Base-by-base conservation (phyloP, 2,797 vertebrate species). In the Scolopax bukidnonensis region DNA sequence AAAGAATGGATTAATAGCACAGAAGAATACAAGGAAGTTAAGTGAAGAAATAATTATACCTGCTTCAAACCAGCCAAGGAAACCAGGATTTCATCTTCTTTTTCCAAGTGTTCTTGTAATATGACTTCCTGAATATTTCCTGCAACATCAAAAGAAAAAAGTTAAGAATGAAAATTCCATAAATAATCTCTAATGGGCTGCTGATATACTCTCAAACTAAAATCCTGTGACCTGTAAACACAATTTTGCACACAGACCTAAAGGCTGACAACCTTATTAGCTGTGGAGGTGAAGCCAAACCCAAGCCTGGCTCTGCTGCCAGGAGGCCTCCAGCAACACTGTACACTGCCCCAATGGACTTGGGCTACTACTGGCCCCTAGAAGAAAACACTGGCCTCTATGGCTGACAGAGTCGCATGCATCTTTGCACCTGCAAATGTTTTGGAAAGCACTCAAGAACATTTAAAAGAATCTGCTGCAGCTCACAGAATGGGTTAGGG, bases 91-190 rank as follows among this genome's bases (percentile, higher is more conserved):
- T 99, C 99, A 94, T 99, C 99, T 97, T 99, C 99, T 97, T 99
- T 99, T 96, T 99, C 98, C 96, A 99, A 94, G 94, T 98, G 98
- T 96, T 99, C 99, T 97, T 99, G 98, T 70, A 99, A 97, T 95
- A 99, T 99, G 71, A 99, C 99, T 90, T 99, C 99, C 97, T 99
- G 99, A 98, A 99, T 99, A 97, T 99, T 99, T 96, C 98, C 99
- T 99, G 96, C 81, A 97, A 98, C 32, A 85, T 33, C 53, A 80
- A 33, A 78, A 95, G 50, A 88, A 93, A 48, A 91, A 70, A 61
- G 12, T 88, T 18, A 76, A 91, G 30, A 79, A 86, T 64, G 64
- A 84, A 70, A 67, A 51, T 93, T 91, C 68, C 40, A 30, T 87
- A 83, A 85, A 61, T 24, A 77, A 91, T 25, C 45, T 69, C 64